These are phyloP conservation scores for Diabrotica balteata DNA, from an alignment of 2,888 invertebrate species.

Conservation along the genomic window DNA sequence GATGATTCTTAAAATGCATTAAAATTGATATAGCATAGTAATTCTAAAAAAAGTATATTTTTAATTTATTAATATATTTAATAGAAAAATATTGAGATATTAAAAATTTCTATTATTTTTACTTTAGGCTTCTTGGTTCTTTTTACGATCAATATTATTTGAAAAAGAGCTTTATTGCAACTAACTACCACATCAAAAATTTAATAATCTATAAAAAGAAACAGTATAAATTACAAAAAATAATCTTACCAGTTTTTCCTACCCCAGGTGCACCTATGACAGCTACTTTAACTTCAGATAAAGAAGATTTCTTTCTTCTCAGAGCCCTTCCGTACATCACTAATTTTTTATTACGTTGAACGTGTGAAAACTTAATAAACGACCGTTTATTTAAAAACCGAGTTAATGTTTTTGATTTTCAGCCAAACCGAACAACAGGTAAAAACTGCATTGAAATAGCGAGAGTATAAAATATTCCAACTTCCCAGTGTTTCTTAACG, in stretches of 20 bases:
- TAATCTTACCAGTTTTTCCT: constrained; percentile 86
- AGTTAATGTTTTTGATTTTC: neutral
- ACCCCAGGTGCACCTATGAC: constrained; percentile 89
- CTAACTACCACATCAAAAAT: too few relatives aligned
- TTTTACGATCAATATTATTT: too few relatives aligned
- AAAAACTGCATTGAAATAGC: constrained; percentile 18
- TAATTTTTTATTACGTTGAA: constrained; percentile 3
- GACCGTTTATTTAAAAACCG: neutral
- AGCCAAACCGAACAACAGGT: neutral
- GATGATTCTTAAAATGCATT: too few relatives aligned
- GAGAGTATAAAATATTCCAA: constrained; percentile 12
- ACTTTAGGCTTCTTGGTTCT: too few relatives aligned
- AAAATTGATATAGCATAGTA: too few relatives aligned
- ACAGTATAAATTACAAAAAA: neutral
- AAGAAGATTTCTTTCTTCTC: constrained; percentile 86
- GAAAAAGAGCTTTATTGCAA: too few relatives aligned
- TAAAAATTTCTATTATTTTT: too few relatives aligned
- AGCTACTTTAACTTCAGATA: constrained; percentile 90
- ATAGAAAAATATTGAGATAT: too few relatives aligned
- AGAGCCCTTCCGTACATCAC: constrained; percentile 81
- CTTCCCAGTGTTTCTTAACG: constrained; percentile 1
- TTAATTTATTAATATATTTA: too few relatives aligned
- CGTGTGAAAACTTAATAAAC: neutral
- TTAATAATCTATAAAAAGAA: too few relatives aligned
- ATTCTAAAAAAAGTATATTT: too few relatives aligned